These are phyloP conservation scores for Acropternis orthonyx DNA, from an alignment of 2,797 vertebrate species.

Conservation along the genomic window DNA sequence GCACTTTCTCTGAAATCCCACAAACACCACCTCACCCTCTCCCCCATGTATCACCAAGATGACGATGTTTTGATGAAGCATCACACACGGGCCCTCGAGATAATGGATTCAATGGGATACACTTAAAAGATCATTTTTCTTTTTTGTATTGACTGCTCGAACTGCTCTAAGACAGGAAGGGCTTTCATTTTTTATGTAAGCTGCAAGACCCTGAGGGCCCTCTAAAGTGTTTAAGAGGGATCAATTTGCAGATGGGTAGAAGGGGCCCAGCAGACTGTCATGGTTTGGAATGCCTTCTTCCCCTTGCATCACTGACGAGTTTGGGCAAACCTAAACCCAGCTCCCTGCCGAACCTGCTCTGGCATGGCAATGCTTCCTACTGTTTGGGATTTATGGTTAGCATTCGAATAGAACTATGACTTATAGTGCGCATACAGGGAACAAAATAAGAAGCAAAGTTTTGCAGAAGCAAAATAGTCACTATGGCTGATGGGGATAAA, in stretches of 20 bases:
- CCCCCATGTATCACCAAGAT: not conserved
- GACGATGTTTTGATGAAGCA: conserved; percentile 64
- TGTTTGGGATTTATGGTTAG: conserved; percentile 40
- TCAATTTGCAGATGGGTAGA: conserved; percentile 66
- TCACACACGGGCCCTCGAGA: conserved; percentile 25
- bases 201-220: conserved; percentile 53
- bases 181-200: conserved; percentile 74
- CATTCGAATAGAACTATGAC: not conserved
- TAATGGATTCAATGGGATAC: conserved; percentile 60
- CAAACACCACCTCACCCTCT: not conserved
- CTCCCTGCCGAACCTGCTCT: not conserved
- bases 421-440: not conserved
- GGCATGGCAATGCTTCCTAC: not conserved
- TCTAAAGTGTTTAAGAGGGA: conserved; percentile 68
- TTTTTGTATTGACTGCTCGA: conserved; percentile 69
- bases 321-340: not conserved
- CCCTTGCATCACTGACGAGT: not conserved
- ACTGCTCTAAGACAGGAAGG: conserved; percentile 63
- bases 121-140: conserved; percentile 71
- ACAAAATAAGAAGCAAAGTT: not conserved
- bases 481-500: conserved; percentile 14
- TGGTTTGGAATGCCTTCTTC: not conserved
- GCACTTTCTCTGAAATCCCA: not conserved
- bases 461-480: conserved; percentile 43
- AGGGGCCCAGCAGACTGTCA: conserved; percentile 22